These are phyloP conservation scores for Sparus aurata DNA, from an alignment of 2,797 vertebrate species.

Conservation along the genomic window DNA sequence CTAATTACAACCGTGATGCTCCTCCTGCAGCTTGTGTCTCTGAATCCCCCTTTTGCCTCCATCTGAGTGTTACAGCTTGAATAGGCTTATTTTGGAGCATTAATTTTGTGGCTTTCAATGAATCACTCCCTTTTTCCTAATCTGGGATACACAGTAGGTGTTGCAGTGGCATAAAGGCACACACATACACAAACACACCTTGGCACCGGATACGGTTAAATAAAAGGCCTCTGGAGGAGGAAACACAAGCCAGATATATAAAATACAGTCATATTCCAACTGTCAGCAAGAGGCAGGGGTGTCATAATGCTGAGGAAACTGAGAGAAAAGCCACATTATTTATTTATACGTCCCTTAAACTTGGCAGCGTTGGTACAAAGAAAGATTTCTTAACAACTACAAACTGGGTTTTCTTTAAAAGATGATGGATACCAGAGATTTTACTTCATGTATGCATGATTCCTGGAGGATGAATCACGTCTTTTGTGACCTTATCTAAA, in stretches of 20 bases:
- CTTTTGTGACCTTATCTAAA: no score
- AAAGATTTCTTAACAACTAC: neutral
- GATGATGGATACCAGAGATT: no score
- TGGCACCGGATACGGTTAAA: conserved; percentile 11
- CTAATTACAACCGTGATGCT: conserved; percentile 58
- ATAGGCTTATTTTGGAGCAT: conserved; percentile 36
- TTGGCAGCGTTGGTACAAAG: neutral
- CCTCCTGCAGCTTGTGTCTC: conserved; percentile 32
- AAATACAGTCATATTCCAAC: neutral
- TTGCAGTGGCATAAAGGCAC: neutral
- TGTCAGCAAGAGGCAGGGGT: neutral
- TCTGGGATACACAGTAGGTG: neutral
- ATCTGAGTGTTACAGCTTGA: conserved; percentile 9
- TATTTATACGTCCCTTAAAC: neutral
- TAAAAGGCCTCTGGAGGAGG: neutral
- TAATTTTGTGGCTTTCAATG: conserved; percentile 34
- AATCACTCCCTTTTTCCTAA: conserved; percentile 23
- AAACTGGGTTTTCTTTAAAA: neutral
- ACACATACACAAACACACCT: neutral
- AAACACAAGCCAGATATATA: neutral
- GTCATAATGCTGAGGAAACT: neutral
- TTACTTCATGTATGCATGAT: no score
- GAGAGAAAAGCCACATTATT: neutral
- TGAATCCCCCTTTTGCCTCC: neutral
- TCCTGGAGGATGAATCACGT: no score